Base-by-base conservation (phyloP, 2,888 invertebrate species). In the Eremobia ochroleuca region DNA sequence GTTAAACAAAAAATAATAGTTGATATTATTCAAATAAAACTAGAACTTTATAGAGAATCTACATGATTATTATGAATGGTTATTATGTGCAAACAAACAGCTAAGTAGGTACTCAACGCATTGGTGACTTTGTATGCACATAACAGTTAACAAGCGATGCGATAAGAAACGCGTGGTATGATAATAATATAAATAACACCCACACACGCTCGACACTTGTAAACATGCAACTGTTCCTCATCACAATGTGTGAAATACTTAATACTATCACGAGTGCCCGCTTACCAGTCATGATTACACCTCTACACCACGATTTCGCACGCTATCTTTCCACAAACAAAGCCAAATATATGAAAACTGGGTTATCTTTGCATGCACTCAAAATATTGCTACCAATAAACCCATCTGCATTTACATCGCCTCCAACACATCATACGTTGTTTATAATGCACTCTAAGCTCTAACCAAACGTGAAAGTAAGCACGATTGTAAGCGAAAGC, bases 401-500 rank as follows among this genome's bases (percentile, higher is more conserved):
- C 13, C 18, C n/a, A 58, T 58, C 28, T 55, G 21, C 15, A 52
- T 67, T 65, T 31, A 66, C 43, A 37, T 58, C 37, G 61, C 9
- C 40, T 40, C 11, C 31, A 73, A 58, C n/a, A 34, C 28, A 46
- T 64, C 61, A 34, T n/a, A 49, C 43, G 55, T 59, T 85, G 61
- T 79, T 79, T 77, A 74, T 61, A 43, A 65, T 58, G 34, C 70
- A 61, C 62, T 73, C 9, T 79, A 76, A 82, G 77, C 81, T 78
- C 75, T 66, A 77, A 18, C 59, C 49, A 81, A 81, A 82, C 81
- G 84, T 82, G 76, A 91, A 90, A 90, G 87, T 84, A 85, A 81
- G 81, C 65, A 82, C 67, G 85, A 85, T 82, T 82, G 78, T 83
- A 84, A 91, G 88, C 88, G 89, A 93, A 92, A 91, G 91, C 88